Evolutionary conservation across 2,113 vertebrate species (phyloP), one percentile per base, ranked within the genome.

Genomic region (Raphicerus campestris): DNA sequence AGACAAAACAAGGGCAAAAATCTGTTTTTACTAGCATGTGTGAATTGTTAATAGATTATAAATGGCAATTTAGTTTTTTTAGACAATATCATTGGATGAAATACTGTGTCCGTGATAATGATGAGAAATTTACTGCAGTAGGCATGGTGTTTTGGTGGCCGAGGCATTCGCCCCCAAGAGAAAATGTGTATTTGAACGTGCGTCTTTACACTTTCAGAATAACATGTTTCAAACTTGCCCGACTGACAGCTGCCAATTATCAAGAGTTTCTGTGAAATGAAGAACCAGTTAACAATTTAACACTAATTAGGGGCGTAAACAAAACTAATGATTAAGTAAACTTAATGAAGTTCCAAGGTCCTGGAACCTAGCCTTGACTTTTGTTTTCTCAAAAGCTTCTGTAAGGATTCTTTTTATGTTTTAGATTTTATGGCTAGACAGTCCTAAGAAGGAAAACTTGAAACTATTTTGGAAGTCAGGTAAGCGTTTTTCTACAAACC

Each of bases 181-280:
- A 92, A 35, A 56, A 70, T 8, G 32, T 7, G 5, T 47, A 45
- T 91, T 94, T 95, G 60, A 92, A 92, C 1, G 10, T 81, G 19
- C 81, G 30, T 91, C 81, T 53, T 93, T 60, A 78, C 39, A 66
- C 84, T 93, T 92, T 45, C 28, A 73, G n/a, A 83, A 56, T 26
- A 91, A 82, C 56, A 42, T 60, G 45, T 91, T 81, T 87, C 55
- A 88, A 73, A 89, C 20, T 24, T 96, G 60, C n/a, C 75, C 89
- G 30, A 88, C 1, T 53, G 91, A 77, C 39, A 87, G 56, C 53
- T 97, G 93, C 51, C 88, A 95, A 51, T 96, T 95, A 89, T 56
- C 51, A 91, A 58, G 91, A 90, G 63, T 94, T 90, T 53, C 61
- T 87, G 66, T 94, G 81, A 97, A 93, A 92, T 88, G 84, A 97